phyloP scores from a whole-genome alignment of 2,113 vertebrate species.

The Bagarius yarrelli region DNA sequence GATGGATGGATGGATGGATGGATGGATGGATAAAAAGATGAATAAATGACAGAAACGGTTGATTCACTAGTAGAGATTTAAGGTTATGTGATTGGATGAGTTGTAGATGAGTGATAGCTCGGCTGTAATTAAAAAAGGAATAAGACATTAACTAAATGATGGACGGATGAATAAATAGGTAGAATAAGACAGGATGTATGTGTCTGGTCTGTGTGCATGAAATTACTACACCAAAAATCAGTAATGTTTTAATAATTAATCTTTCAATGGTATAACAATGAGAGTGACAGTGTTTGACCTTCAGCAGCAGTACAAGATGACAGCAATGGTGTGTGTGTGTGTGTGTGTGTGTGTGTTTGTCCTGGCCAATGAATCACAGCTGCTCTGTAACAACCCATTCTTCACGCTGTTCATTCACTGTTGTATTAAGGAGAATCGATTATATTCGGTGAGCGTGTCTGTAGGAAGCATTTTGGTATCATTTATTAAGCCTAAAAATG shows the following conservation, averaged over 20 bases:
- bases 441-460: neutral
- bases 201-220: neutral
- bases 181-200: neutral
- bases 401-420: neutral
- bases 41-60: neutral
- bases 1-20: neutral
- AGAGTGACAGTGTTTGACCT: neutral
- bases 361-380: slow-evolving; percentile 1
- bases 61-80: neutral
- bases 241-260: neutral
- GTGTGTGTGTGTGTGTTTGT: neutral
- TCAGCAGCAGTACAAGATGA: neutral
- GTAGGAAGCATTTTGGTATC: neutral
- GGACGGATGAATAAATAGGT: neutral
- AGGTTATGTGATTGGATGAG: neutral
- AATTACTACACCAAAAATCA: neutral
- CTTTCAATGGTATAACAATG: neutral
- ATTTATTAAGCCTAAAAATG: slow-evolving; percentile 13
- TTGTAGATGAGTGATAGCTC: neutral
- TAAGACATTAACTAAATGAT: neutral
- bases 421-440: neutral
- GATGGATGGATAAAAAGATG: neutral
- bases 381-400: neutral
- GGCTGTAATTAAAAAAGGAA: neutral
- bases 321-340: slow-evolving; percentile 2